Evolutionary conservation across 1,140 invertebrate genomes (phyloP), one percentile per base, ranked within the genome.

Genomic region (Cecropterus lyciades): DNA sequence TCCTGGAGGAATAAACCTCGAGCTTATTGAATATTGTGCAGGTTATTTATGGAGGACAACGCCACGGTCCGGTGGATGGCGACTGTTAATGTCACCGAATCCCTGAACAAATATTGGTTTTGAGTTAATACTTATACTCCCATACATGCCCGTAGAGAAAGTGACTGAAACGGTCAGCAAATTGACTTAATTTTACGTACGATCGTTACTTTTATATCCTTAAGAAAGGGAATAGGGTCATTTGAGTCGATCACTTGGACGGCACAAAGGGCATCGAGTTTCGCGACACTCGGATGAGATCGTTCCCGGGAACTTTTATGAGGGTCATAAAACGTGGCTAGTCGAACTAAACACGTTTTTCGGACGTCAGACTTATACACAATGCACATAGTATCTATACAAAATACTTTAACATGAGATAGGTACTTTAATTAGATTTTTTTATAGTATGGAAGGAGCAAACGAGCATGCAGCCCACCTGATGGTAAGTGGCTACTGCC

Each of bases 21-120:
- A 66, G 79, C 77, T 91, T 91, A 91, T 91, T 91, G 89, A 89
- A 91, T 87, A 89, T 88, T 85, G 88, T 86, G 81, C 77, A 65
- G 78, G 75, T 84, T 91, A 89, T 89, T 89, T 89, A 80, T 82
- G 81, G 86, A 82, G 79, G 89, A 89, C 83, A 89, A 73, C 80
- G 77, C 70, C 74, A 75, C 84, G 82, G 78, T 86, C 85, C 80
- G 75, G 62, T 46, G 49, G 62, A 68, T 55, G 66, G 11, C 57
- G 48, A 20, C 16, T 30, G 51, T 51, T 67, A 59, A 56, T 59
- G 52, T 51, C 51, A 67, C n/a, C 42, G 46, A 16, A 30, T 30
- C 13, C 48, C 40, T 30, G 42, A 62, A 16, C 66, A 67, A 60
- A 67, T 52, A 52, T 48, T 30, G 16, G 59, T 42, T 51, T 42